Evolutionary conservation across 2,888 invertebrate genomes (phyloP).

Genomic region (Ferrisia virgata): DNA sequence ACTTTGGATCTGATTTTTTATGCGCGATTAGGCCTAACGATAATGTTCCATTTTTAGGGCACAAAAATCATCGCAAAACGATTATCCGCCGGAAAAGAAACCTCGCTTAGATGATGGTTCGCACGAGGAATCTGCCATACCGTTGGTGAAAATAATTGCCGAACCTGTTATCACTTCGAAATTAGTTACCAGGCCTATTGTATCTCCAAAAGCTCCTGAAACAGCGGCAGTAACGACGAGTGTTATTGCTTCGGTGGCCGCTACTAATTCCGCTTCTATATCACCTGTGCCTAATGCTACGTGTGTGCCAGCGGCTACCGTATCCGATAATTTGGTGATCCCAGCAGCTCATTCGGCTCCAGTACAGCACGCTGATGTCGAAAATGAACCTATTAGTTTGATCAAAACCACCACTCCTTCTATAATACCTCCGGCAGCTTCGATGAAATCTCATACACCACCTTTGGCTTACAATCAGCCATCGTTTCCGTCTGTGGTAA

Average conservation of each 20-base stretch:
- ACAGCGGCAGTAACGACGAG: conserved; percentile 4
- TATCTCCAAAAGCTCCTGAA: not conserved
- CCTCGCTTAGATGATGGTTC: conserved; percentile 27
- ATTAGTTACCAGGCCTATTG: not conserved
- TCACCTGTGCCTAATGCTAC: no score
- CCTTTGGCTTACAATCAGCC: conserved; percentile 27
- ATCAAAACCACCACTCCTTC: conserved; percentile 32
- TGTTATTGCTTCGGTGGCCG: conserved; percentile 26
- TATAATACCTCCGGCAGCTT: conserved; percentile 28
- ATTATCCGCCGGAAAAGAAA: conserved; percentile 34
- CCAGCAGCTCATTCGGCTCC: not conserved
- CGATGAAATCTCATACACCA: conserved; percentile 34
- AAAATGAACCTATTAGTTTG: conserved; percentile 33
- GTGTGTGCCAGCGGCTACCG: not conserved
- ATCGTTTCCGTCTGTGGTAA: conserved; percentile 34
- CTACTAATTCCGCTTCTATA: not conserved
- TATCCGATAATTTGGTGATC: not conserved
- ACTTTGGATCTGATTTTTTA: no score
- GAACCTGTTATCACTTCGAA: not conserved
- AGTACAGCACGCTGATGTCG: not conserved
- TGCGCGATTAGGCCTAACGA: not conserved
- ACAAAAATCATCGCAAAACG: not conserved
- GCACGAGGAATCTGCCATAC: conserved; percentile 20
- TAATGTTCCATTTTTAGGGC: not conserved
- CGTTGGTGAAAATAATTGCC: conserved; percentile 11